Percentiles rank a stretch among this genome's conserved stretches.
Conservation (phyloP, 2,888 invertebrate genomes). For the Tipula vernalis region DNA sequence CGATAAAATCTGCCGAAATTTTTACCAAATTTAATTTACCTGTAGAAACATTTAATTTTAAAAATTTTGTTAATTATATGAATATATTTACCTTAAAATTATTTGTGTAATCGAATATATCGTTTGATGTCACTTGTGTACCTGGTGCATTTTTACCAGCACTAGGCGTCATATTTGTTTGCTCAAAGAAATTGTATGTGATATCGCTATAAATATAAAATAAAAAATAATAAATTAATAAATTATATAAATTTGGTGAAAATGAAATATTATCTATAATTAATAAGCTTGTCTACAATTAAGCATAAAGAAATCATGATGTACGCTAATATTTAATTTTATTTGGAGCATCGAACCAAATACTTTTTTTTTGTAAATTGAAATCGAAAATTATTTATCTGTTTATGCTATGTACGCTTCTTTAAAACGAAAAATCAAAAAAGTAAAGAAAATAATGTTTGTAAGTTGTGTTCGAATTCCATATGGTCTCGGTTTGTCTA, state of each 20-base stretch:
- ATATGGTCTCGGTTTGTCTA: background rate
- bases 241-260: background rate
- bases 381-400: background rate
- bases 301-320: background rate
- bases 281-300: background rate
- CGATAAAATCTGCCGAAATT: no score
- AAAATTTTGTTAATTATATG: background rate
- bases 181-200: background rate
- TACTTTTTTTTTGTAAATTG: background rate
- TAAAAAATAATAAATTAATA: background rate
- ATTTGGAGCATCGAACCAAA: background rate
- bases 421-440: background rate
- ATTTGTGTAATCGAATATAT: background rate
- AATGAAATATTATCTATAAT: background rate
- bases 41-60: no score
- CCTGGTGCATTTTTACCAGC: conserved; percentile 9
- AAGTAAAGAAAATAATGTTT: background rate
- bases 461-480: background rate
- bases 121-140: background rate
- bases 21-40: no score
- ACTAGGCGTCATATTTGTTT: conserved; percentile 9
- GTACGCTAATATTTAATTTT: background rate
- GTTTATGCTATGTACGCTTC: background rate
- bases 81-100: background rate
- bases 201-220: conserved; percentile 5